Evolutionary conservation across 2,888 invertebrate genomes (phyloP).

Genomic region (Bunonema sp.): DNA sequence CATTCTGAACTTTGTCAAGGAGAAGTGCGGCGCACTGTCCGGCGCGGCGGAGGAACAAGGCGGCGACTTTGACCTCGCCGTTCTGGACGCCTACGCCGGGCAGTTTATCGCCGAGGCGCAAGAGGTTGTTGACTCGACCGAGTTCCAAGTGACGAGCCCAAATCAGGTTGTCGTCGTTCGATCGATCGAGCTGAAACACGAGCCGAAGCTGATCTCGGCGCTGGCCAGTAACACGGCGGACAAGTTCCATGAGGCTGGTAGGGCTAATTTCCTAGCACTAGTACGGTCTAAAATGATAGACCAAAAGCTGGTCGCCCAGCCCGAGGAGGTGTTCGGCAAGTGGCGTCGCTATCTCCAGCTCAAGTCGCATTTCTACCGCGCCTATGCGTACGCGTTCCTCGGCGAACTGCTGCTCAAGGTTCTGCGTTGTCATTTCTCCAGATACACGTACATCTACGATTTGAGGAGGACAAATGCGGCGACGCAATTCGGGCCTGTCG

Average conservation of each 20-base stretch:
- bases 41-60: constrained; percentile 45
- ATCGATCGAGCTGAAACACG: constrained; percentile 57
- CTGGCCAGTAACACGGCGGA: constrained; percentile 55
- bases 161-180: constrained; percentile 56
- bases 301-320: constrained; percentile 7
- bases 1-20: constrained; percentile 49
- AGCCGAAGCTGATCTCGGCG: constrained; percentile 53
- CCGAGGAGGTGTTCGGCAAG: constrained; percentile 7
- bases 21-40: constrained; percentile 14
- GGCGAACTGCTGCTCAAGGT: constrained; percentile 54
- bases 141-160: too few relatives aligned
- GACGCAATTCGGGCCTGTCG: constrained; percentile 55
- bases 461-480: constrained; percentile 56
- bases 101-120: constrained; percentile 59
- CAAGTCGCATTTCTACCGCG: constrained; percentile 54
- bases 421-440: too few relatives aligned
- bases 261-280: neutral
- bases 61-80: constrained; percentile 53
- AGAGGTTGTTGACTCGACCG: too few relatives aligned
- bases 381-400: constrained; percentile 56
- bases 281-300: constrained; percentile 4
- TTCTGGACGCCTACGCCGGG: constrained; percentile 54
- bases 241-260: constrained; percentile 52
- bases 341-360: too few relatives aligned
- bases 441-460: too few relatives aligned